phyloP scores from a whole-genome alignment of 2,797 vertebrate species.

The Centroberyx gerrardi region DNA sequence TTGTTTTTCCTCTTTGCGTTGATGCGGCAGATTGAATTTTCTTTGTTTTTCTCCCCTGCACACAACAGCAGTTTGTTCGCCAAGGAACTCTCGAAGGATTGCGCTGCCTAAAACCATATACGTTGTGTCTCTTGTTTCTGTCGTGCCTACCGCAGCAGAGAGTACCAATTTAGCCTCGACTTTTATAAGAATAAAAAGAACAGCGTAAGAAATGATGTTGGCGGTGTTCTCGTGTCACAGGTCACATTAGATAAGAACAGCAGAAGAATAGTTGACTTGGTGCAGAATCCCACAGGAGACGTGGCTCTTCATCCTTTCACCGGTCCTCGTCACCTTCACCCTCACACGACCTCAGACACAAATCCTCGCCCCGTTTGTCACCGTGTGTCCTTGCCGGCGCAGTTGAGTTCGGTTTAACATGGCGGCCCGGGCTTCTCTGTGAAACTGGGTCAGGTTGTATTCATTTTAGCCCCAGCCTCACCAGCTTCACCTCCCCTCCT shows the following conservation, averaged over 20 bases:
- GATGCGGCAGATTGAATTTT: slow-evolving; percentile 12
- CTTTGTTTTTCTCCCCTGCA: neutral
- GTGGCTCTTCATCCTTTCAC: neutral
- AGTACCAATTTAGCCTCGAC: neutral
- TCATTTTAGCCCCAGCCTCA: slow-evolving; percentile 28
- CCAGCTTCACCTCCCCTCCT: slow-evolving; percentile 62
- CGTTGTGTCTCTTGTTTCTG: slow-evolving; percentile 39
- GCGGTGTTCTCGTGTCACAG: too few relatives aligned
- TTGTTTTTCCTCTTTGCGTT: neutral
- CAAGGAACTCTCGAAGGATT: slow-evolving; percentile 10
- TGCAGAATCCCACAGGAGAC: neutral
- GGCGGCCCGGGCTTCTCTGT: slow-evolving; percentile 15
- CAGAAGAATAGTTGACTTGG: neutral
- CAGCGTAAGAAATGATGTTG: neutral
- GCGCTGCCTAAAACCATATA: slow-evolving; percentile 5
- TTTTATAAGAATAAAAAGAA: neutral
- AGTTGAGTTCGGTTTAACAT: slow-evolving; percentile 11
- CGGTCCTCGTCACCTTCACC: neutral
- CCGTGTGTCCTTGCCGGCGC: neutral
- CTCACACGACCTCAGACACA: slow-evolving; percentile 16
- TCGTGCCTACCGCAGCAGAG: slow-evolving; percentile 8
- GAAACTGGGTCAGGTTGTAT: slow-evolving; percentile 54
- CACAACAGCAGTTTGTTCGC: slow-evolving; percentile 18
- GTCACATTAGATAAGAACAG: neutral
- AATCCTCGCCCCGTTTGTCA: too few relatives aligned